Evolutionary conservation across 2,113 vertebrate genomes (phyloP).

Genomic region (Mastomys natalensis): DNA sequence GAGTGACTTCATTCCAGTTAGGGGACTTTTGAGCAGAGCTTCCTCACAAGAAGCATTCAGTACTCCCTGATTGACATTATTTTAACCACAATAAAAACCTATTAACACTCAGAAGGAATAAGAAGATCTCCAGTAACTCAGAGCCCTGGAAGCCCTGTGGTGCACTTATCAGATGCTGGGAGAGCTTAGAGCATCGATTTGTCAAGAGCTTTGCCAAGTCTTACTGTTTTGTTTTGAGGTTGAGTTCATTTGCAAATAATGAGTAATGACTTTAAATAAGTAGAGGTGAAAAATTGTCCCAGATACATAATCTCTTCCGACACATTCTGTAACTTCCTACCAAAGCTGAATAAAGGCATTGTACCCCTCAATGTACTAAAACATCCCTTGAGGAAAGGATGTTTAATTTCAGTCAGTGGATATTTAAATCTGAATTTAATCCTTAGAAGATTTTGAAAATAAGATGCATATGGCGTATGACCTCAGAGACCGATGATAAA

Average conservation of each 20-base stretch:
- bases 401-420: slow-evolving; percentile 5
- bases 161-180: neutral
- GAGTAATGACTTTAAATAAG: slow-evolving; percentile 12
- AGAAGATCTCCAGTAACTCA: neutral
- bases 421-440: slow-evolving; percentile 33
- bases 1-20: neutral
- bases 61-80: neutral
- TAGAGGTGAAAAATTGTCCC: slow-evolving; percentile 10
- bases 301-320: neutral
- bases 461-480: neutral
- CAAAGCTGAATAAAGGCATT: neutral
- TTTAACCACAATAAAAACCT: neutral
- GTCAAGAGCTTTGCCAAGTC: neutral
- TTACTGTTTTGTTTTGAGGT: neutral
- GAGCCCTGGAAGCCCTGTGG: neutral
- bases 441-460: slow-evolving; percentile 54
- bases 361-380: slow-evolving; percentile 38
- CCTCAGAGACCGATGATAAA: slow-evolving; percentile 31
- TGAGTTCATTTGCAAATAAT: neutral
- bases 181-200: neutral
- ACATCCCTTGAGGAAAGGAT: neutral
- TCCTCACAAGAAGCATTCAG: neutral
- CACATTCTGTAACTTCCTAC: slow-evolving; percentile 45
- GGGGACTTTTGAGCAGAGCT: neutral
- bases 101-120: neutral